phyloP scores from a whole-genome alignment of 2,797 vertebrate genomes.

The Chloroceryle amazona region DNA sequence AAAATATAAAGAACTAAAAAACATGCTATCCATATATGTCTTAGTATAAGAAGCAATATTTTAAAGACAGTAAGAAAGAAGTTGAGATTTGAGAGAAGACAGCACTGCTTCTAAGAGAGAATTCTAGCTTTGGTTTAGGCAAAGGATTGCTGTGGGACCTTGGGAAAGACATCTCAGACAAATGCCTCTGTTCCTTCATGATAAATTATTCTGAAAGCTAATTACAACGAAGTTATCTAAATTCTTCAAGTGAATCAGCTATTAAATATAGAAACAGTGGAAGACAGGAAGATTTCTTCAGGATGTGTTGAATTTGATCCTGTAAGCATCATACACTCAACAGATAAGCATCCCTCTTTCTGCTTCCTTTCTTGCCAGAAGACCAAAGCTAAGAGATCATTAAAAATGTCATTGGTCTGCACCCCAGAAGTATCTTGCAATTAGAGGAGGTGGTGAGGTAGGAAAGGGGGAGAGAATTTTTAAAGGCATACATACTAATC shows the following conservation, averaged over 20 bases:
- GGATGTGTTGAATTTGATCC: neutral
- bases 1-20: neutral
- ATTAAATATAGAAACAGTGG: neutral
- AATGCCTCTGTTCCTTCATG: neutral
- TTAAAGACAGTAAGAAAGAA: neutral
- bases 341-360: neutral
- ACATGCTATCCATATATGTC: accelerated
- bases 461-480: neutral
- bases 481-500: neutral
- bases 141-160: neutral
- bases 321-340: neutral
- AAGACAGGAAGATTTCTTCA: neutral
- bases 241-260: neutral
- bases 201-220: neutral
- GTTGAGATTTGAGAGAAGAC: neutral
- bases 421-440: neutral
- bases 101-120: neutral
- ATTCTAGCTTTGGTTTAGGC: neutral
- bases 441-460: neutral
- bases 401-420: neutral
- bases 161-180: neutral
- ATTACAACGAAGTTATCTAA: neutral
- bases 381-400: neutral
- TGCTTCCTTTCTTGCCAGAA: neutral
- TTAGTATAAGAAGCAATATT: neutral